Evolutionary conservation across 2,888 invertebrate genomes (phyloP).

Genomic region (Hecatera dysodea): DNA sequence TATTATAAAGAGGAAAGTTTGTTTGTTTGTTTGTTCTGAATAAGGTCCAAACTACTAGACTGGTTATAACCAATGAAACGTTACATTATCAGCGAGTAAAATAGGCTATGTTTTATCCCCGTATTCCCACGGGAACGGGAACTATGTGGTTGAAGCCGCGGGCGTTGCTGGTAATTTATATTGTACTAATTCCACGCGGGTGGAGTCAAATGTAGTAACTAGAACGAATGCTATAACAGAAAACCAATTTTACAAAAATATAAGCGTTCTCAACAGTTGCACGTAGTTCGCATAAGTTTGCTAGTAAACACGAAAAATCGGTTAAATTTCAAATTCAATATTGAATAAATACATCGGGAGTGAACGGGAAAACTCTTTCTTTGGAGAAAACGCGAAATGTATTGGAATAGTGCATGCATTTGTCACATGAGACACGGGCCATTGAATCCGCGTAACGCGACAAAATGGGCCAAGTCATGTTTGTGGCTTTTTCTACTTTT

Average conservation of each 20-base stretch:
- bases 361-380: conserved; percentile 51
- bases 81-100: too few species aligned
- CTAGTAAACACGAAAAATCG: conserved; percentile 25
- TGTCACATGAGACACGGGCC: conserved; percentile 58
- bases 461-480: background rate
- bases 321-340: conserved; percentile 49
- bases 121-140: too few species aligned
- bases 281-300: conserved; percentile 23
- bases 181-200: too few species aligned
- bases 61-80: too few species aligned
- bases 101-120: too few species aligned
- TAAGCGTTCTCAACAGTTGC: background rate
- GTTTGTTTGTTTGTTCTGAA: too few species aligned
- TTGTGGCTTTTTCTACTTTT: too few species aligned
- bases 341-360: conserved; percentile 43
- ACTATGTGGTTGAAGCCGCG: too few species aligned
- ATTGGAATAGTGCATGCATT: conserved; percentile 64
- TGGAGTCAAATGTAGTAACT: too few species aligned
- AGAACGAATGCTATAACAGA: background rate
- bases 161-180: too few species aligned
- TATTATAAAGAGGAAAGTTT: too few species aligned
- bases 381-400: conserved; percentile 50
- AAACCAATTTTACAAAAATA: conserved; percentile 5
- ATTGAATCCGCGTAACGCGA: background rate
- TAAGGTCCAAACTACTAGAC: too few species aligned